phyloP scores from a whole-genome alignment of 2,113 vertebrate species.

The Pluvialis apricaria region DNA sequence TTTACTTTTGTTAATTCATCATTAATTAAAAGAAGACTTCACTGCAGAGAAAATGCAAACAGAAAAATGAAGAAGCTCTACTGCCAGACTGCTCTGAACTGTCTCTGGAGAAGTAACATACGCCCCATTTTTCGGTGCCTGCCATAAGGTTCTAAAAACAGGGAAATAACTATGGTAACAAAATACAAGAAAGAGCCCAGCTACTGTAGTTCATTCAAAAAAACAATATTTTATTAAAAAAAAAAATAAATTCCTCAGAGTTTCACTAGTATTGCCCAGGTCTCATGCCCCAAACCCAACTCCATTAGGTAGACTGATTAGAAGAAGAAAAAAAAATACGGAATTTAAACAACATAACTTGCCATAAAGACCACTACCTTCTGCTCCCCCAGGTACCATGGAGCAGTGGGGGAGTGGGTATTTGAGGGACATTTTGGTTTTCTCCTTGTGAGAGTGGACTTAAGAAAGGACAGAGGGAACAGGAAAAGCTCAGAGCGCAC shows the following conservation, averaged over 20 bases:
- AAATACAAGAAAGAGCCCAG: background rate
- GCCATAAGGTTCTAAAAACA: background rate
- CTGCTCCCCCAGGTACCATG: too few relatives aligned
- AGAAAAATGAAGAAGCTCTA: background rate
- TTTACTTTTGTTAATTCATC: background rate
- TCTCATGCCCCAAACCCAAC: background rate
- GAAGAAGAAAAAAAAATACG: background rate
- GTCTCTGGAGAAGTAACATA: background rate
- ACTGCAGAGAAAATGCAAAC: background rate
- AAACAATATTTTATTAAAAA: background rate
- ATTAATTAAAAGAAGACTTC: background rate
- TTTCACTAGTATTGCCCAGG: background rate
- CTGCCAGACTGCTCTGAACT: background rate
- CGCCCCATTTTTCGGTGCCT: background rate
- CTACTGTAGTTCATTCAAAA: background rate
- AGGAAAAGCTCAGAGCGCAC: background rate
- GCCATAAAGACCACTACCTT: background rate
- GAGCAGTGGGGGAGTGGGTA: background rate
- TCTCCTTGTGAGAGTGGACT: background rate
- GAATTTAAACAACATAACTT: background rate
- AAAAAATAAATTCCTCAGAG: background rate
- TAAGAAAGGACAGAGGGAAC: background rate
- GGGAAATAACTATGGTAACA: background rate
- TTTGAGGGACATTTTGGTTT: background rate
- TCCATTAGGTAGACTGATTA: background rate